phyloP scores from a whole-genome alignment of 2,113 vertebrate species.

The Poeciliopsis prolifica region DNA sequence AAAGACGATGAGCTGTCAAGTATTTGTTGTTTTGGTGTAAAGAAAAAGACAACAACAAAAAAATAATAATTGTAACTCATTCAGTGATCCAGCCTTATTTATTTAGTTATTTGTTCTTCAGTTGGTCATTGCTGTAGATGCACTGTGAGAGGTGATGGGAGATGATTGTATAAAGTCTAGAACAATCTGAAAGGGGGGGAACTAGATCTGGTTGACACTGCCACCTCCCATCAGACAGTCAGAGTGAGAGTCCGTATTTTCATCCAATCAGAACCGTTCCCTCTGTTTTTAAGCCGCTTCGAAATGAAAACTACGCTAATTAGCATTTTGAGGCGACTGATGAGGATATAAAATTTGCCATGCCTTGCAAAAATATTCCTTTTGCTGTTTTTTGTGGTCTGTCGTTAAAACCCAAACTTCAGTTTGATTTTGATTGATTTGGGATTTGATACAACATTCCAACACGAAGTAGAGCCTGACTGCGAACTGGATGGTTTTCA shows the following conservation, averaged over 20 bases:
- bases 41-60: not conserved
- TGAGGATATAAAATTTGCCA: not conserved
- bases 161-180: constrained; percentile 44
- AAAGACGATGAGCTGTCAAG: constrained; percentile 38
- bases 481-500: not conserved
- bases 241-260: constrained; percentile 20
- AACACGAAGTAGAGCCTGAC: not conserved
- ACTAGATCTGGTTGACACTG: constrained; percentile 54
- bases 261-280: constrained; percentile 14
- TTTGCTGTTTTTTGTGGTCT: too few species aligned
- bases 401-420: not conserved
- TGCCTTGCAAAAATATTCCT: not conserved
- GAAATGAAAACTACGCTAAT: not conserved
- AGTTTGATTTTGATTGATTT: not conserved
- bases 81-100: constrained; percentile 68
- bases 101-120: constrained; percentile 45
- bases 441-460: not conserved
- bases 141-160: constrained; percentile 66
- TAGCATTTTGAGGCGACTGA: constrained; percentile 17
- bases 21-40: constrained; percentile 51
- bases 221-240: constrained; percentile 37
- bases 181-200: constrained; percentile 60
- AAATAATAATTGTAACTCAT: constrained; percentile 47
- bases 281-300: constrained; percentile 21
- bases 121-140: constrained; percentile 51